Evolutionary conservation across 2,113 vertebrate genomes (phyloP).

Genomic region (Platysteira castanea): DNA sequence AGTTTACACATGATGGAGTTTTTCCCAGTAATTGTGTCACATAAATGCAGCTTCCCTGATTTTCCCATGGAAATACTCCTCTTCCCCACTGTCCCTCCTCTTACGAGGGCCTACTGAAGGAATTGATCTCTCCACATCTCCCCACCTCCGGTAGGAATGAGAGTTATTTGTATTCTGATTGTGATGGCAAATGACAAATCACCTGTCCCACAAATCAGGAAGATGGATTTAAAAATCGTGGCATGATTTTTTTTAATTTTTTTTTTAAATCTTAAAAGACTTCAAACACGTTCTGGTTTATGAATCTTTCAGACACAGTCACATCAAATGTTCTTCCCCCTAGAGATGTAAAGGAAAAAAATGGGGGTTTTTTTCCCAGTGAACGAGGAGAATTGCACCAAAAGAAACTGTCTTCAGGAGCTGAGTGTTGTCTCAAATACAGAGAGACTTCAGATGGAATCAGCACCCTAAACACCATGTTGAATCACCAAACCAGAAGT

Average conservation of each 20-base stretch:
- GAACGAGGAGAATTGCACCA: neutral
- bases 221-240: neutral
- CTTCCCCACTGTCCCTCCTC: neutral
- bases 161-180: neutral
- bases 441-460: neutral
- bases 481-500: neutral
- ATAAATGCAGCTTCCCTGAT: neutral
- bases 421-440: neutral
- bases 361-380: rapidly evolving
- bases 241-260: neutral
- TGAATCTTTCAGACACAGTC: neutral
- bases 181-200: neutral
- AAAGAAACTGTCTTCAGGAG: neutral
- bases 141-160: neutral
- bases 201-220: neutral
- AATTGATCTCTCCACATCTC: neutral
- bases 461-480: neutral
- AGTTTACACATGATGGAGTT: neutral
- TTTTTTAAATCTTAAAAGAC: neutral
- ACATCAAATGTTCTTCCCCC: neutral
- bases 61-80: neutral
- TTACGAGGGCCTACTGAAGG: neutral
- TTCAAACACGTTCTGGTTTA: neutral
- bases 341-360: neutral
- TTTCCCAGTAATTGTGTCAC: neutral